Evolutionary conservation across 2,797 vertebrate species (phyloP).

Genomic region (Melanotaenia boesemani): DNA sequence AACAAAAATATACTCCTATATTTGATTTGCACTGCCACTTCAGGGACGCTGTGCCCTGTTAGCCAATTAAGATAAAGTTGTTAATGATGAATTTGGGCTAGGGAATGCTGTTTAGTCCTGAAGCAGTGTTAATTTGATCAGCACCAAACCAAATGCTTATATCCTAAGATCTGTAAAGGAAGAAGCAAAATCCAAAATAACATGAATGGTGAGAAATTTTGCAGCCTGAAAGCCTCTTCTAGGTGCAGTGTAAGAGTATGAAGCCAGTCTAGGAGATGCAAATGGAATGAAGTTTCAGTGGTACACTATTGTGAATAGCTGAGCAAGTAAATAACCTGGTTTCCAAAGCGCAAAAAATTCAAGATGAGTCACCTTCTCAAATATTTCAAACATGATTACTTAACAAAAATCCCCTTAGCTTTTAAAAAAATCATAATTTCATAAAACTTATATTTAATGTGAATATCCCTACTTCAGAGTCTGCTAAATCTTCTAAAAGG

Average conservation of each 20-base stretch:
- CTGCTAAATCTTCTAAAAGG: no score
- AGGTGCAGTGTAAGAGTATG: conserved; percentile 9
- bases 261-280: conserved; percentile 7
- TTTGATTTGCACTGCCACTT: conserved; percentile 56
- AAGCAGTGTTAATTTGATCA: conserved; percentile 42
- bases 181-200: conserved; percentile 9
- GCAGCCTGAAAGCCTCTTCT: conserved; percentile 24
- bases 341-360: conserved; percentile 1
- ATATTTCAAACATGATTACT: conserved; percentile 1
- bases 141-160: conserved; percentile 36
- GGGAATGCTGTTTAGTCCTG: conserved; percentile 21
- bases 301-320: neutral
- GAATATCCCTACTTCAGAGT: no score
- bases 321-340: conserved; percentile 4
- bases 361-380: neutral
- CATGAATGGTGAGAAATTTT: conserved; percentile 17
- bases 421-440: neutral
- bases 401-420: neutral
- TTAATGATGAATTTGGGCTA: conserved; percentile 55
- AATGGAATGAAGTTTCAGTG: conserved; percentile 32
- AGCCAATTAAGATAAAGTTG: conserved; percentile 73
- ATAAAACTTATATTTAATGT: no score
- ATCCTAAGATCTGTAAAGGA: conserved; percentile 32
- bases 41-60: conserved; percentile 31
- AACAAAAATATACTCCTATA: conserved; percentile 34